Base-by-base conservation (phyloP, 1,140 invertebrate genomes). In the Campoletis sonorensis region DNA sequence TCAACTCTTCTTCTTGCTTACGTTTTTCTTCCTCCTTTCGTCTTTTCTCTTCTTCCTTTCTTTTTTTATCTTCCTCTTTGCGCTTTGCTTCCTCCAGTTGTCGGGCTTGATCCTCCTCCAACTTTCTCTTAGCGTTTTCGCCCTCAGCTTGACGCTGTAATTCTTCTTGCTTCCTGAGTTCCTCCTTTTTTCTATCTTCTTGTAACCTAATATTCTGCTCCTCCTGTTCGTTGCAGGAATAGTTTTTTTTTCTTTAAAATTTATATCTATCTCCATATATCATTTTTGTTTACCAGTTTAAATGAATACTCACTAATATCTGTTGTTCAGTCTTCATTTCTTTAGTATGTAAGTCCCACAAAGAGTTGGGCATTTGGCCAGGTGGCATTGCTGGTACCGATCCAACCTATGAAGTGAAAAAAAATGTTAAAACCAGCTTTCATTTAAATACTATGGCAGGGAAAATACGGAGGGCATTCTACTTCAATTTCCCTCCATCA, bases 311-410 rank as follows among this genome's bases (percentile, higher is more conserved):
- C 85, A 92, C 92, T 85, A 93, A 82, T 86, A 93, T 92, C 86
- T 93, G 92, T 79, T 93, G 91, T 83, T 93, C 93, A 83, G 92
- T 93, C 88, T 93, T 93, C 85, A 93, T 93, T 82, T 92, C 91
- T 81, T 91, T 91, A 82, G 87, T 81, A 78, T 91, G 90, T 77
- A 91, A 81, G 72, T 91, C 89, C 90, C 91, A 92, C 1, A 91
- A 51, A 45, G 90, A 89, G n/a, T 89, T 87, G 16, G 91, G 86
- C 78, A 91, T 87, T 80, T 90, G 89, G 30, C 90, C 90, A 70
- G 90, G 89, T 40, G 91, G 88, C 79, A 90, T 87, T n/a, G 89
- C 82, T 15, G 91, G 87, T 54, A 91, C 88, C 10, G 88, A 85
- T 30, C 89, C 88, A 45, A 92, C 89, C 91, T 91, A 64, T 8